Evolutionary conservation across 2,113 vertebrate genomes (phyloP), one percentile per base, ranked within the genome.

Genomic region (Micronisus gabar): DNA sequence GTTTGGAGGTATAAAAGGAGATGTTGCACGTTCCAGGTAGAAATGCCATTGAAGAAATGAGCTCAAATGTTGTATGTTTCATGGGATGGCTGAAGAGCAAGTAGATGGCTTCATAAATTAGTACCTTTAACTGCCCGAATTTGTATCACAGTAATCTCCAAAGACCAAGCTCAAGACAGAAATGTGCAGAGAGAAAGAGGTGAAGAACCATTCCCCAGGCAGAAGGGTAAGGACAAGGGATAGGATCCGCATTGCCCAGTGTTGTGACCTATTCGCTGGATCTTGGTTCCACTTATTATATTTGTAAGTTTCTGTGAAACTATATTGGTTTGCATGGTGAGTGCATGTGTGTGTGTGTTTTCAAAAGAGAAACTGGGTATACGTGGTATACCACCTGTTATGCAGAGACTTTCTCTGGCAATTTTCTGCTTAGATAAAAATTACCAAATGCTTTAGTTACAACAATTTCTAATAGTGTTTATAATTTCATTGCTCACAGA

Each of bases 401-500:
- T 5, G n/a, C 71, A 83, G 52, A 95, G 36, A 66, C 36, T 58
- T 91, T 52, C 23, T 67, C 62, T 94, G 41, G 23, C 32, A 82
- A 65, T 70, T 89, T 96, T 93, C 81, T 78, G 70, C 56, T 93
- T 66, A 90, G 61, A 89, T 65, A 63, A 94, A 45, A 87, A 88
- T 91, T 97, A 88, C 20, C 2, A 63, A 81, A 76, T 86, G 18
- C 40, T 88, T 79, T 66, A 50, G 7, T 62, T 91, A 43, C 29
- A 92, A 86, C 2, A 67, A 58, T 75, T 95, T 92, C 81, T 93
- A 76, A 72, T 75, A 72, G 27, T n/a, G 48, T 86, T 86, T 92
- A 65, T 87, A 56, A 88, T 93, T 93, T 96, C 74, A 84, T 95
- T 96, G 80, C 40, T 83, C 91, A 85, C 19, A 97, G 38, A 74